Evolutionary conservation across 1,140 invertebrate species (phyloP), one percentile per base, ranked within the genome.

Genomic region (Drosophila carrolli): DNA sequence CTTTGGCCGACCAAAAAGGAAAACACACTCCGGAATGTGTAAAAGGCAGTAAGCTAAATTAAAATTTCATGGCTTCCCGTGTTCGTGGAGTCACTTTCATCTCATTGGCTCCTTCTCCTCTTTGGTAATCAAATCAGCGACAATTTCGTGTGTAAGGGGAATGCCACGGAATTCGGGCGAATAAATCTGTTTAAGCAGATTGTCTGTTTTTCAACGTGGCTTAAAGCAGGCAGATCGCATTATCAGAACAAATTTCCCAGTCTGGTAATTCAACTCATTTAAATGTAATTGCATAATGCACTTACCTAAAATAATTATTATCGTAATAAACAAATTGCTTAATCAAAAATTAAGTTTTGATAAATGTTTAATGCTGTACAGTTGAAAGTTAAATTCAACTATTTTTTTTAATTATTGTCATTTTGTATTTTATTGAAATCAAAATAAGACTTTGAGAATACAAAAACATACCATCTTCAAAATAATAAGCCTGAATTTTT

Each of bases 11-110:
- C 7, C 48, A 46, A 19, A 29, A 54, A 62, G n/a, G 47, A 23
- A 53, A 44, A 47, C 46, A 53, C 27, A 60, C 43, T n/a, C 29
- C 27, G 40, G 19, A 19, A 60, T 48, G 48, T 32, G 19, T 29
- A 29, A 40, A 58, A 50, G 50, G 46, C 40, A 67, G 66, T 61
- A 86, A 83, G 79, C 74, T 73, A 80, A 88, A 89, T 88, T 89
- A 89, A 88, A 83, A 78, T 83, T 88, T 88, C 79, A 88, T 83
- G 72, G 59, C 82, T 73, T 46, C 58, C 46, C 68, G 51, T 74
- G 53, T 47, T 63, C 41, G 47, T 14, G 27, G 37, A 57, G 47
- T 59, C 65, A 16, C 72, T 41, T 59, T 67, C 61, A 59, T 58
- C 43, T 47, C 35, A 55, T 40, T 51, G 38, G 16, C 50, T 61